Evolutionary conservation across 1,140 invertebrate genomes (phyloP).

Genomic region (Trachymyrmex cornetzi): DNA sequence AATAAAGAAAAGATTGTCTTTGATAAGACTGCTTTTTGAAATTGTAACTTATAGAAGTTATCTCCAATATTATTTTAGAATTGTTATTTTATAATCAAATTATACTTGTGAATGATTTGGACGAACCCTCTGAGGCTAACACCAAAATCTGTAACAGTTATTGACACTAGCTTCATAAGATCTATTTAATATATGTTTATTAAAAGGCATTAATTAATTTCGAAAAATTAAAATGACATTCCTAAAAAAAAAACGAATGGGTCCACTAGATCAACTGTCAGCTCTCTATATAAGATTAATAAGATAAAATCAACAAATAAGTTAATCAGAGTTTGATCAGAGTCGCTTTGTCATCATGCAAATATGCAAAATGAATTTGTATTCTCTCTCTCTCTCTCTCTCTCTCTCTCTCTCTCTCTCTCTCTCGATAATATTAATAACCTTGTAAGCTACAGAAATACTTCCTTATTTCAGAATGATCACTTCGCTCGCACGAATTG

Average conservation of each 20-base stretch:
- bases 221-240: too few relatives aligned
- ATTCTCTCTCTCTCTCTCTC: too few relatives aligned
- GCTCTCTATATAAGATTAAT: too few relatives aligned
- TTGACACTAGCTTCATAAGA: too few relatives aligned
- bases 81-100: background rate
- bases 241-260: too few relatives aligned
- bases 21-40: background rate
- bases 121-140: background rate
- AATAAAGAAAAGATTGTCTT: background rate
- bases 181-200: too few relatives aligned
- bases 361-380: background rate
- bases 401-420: too few relatives aligned
- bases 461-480: conserved; percentile 78
- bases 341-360: background rate
- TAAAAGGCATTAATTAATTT: too few relatives aligned
- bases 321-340: background rate
- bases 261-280: too few relatives aligned
- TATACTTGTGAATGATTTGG: background rate
- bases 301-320: too few relatives aligned
- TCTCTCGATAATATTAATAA: background rate
- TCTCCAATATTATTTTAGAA: background rate
- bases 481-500: conserved; percentile 35
- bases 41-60: background rate
- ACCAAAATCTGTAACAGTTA: background rate
- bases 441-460: background rate